Evolutionary conservation across 2,888 invertebrate species (phyloP).

Genomic region (Poecilobothrus nobilitatus): DNA sequence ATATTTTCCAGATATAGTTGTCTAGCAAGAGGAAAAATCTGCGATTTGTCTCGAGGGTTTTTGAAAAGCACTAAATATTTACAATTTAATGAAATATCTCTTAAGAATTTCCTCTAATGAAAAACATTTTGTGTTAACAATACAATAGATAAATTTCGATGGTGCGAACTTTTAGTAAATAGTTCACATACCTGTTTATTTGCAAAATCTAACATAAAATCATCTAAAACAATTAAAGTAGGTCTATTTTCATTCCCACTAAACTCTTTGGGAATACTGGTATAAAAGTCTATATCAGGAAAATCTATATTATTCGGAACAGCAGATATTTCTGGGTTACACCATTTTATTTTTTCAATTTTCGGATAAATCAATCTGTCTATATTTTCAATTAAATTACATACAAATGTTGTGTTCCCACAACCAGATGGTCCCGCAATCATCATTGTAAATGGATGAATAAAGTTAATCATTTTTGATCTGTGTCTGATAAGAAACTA

Average conservation of each 20-base stretch:
- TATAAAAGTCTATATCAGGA: slow-evolving; percentile 10
- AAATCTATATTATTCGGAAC: slow-evolving; percentile 7
- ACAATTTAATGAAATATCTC: no score
- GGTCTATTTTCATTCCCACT: neutral
- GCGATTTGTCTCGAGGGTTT: neutral
- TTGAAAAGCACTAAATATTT: no score
- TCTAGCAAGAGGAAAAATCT: slow-evolving; percentile 13
- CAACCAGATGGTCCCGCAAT: slow-evolving; percentile 14
- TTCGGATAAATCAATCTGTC: neutral
- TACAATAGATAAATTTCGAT: slow-evolving; percentile 10
- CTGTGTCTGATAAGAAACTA: no score
- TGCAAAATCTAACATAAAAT: slow-evolving; percentile 13
- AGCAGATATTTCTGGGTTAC: slow-evolving; percentile 11
- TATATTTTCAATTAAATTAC: slow-evolving; percentile 10
- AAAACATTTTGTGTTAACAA: slow-evolving; percentile 13
- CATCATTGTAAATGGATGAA: no score
- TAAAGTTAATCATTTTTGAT: slow-evolving; percentile 10
- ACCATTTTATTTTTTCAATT: slow-evolving; percentile 14
- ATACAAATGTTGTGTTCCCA: slow-evolving; percentile 15
- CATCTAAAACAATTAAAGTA: slow-evolving; percentile 12
- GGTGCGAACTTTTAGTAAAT: slow-evolving; percentile 13
- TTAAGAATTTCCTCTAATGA: slow-evolving; percentile 10
- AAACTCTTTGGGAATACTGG: slow-evolving; percentile 5
- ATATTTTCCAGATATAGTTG: slow-evolving; percentile 16
- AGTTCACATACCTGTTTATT: slow-evolving; percentile 15